Evolutionary conservation across 2,888 invertebrate genomes (phyloP).

Genomic region (Meiosimyza decipiens): DNA sequence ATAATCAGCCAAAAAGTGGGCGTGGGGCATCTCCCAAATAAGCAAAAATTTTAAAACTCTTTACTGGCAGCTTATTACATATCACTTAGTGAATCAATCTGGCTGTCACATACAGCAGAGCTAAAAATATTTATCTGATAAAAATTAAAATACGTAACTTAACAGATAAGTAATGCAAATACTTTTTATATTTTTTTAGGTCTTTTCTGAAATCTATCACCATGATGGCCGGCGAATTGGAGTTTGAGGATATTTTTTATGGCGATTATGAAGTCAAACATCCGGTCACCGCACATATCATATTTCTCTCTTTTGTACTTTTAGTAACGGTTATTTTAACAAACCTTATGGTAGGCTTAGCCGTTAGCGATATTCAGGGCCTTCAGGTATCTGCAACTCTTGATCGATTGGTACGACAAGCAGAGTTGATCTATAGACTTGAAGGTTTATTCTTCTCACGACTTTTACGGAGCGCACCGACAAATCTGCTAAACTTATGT

Average conservation of each 20-base stretch:
- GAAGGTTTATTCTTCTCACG: conserved; percentile 87
- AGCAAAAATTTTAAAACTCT: too few species aligned
- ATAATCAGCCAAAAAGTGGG: too few species aligned
- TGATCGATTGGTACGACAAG: conserved; percentile 83
- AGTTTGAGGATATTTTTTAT: conserved; percentile 87
- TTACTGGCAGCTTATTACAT: too few species aligned
- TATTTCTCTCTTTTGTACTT: conserved; percentile 81
- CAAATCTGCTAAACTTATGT: conserved; percentile 73
- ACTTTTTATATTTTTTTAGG: conserved; percentile 42
- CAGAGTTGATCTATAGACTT: conserved; percentile 82
- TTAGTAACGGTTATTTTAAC: conserved; percentile 85
- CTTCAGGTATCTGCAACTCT: conserved; percentile 82
- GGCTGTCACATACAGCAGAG: too few species aligned
- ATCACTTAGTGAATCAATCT: too few species aligned
- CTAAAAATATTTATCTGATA: background rate
- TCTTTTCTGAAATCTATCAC: conserved; percentile 80
- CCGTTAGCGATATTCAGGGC: conserved; percentile 88
- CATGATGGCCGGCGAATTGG: conserved; percentile 90
- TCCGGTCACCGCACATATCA: conserved; percentile 78
- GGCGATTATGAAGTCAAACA: conserved; percentile 72
- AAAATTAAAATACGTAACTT: background rate
- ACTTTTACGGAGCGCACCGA: conserved; percentile 75
- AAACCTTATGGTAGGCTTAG: conserved; percentile 85
- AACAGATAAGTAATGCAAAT: too few species aligned
- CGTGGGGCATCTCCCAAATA: too few species aligned